These are phyloP conservation scores for Columba guinea DNA, from an alignment of 2,797 vertebrate genomes.

Conservation along the genomic window DNA sequence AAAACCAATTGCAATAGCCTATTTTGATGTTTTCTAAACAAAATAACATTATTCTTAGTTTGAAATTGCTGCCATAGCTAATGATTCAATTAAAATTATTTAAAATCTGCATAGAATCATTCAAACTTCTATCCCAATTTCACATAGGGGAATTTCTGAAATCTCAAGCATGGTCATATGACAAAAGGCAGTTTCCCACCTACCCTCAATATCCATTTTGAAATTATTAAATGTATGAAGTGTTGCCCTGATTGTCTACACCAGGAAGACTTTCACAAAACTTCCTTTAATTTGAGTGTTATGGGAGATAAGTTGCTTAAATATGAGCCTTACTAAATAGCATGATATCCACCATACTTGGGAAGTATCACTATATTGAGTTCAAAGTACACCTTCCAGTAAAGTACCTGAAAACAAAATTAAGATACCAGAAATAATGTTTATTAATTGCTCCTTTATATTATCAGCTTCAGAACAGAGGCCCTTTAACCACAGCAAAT, in stretches of 20 bases:
- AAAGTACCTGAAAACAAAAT: background rate
- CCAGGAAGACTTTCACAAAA: background rate
- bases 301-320: background rate
- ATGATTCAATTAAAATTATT: background rate
- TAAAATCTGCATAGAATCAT: background rate
- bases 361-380: background rate
- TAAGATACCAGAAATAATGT: background rate
- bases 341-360: background rate
- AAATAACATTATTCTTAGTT: background rate
- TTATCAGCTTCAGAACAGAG: background rate
- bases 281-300: background rate
- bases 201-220: background rate
- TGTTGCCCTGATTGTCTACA: background rate
- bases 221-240: background rate
- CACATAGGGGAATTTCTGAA: background rate
- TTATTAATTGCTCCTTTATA: background rate
- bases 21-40: background rate
- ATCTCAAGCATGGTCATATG: background rate
- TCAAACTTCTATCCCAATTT: background rate
- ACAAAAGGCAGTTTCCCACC: background rate
- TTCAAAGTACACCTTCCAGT: background rate
- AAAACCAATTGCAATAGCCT: background rate
- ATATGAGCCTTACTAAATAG: background rate
- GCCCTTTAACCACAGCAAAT: background rate
- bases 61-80: background rate